phyloP scores from a whole-genome alignment of 2,888 invertebrate species.

The Geotrupes spiniger region DNA sequence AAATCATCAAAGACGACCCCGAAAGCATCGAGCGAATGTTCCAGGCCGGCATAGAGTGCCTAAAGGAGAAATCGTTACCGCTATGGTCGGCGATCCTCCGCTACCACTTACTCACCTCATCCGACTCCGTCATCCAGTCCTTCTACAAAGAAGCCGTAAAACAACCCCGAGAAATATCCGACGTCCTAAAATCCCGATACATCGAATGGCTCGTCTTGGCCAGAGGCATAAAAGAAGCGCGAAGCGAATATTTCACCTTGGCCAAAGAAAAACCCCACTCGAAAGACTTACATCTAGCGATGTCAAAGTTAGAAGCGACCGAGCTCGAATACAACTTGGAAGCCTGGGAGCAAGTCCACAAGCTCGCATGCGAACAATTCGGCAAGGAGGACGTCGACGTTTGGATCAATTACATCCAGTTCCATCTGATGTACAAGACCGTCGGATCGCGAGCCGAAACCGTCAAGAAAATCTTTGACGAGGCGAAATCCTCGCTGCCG shows the following conservation, averaged over 20 bases:
- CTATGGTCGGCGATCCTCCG: constrained; percentile 50
- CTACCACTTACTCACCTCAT: constrained; percentile 44
- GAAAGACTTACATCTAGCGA: constrained; percentile 41
- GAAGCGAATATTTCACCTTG: constrained; percentile 61
- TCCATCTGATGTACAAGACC: constrained; percentile 52
- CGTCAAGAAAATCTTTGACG: constrained; percentile 7
- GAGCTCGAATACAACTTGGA: constrained; percentile 54
- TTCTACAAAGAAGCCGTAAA: constrained; percentile 51
- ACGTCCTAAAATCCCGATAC: constrained; percentile 59
- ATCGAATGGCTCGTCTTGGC: constrained; percentile 55
- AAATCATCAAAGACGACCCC: constrained; percentile 49
- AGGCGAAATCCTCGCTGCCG: constrained; percentile 11
- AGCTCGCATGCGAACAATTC: constrained; percentile 63
- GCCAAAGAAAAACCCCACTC: constrained; percentile 39
- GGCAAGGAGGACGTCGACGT: constrained; percentile 63
- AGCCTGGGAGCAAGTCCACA: constrained; percentile 59
- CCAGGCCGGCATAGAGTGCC: constrained; percentile 41
- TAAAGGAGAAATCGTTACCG: constrained; percentile 48
- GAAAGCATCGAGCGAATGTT: constrained; percentile 39
- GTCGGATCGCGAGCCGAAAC: not conserved
- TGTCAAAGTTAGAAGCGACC: constrained; percentile 53
- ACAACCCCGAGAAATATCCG: constrained; percentile 53
- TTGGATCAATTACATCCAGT: constrained; percentile 72
- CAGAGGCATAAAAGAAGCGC: constrained; percentile 57
- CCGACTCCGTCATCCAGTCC: constrained; percentile 44